Base-by-base conservation (phyloP, 2,888 invertebrate species). In the Amiota mariae region DNA sequence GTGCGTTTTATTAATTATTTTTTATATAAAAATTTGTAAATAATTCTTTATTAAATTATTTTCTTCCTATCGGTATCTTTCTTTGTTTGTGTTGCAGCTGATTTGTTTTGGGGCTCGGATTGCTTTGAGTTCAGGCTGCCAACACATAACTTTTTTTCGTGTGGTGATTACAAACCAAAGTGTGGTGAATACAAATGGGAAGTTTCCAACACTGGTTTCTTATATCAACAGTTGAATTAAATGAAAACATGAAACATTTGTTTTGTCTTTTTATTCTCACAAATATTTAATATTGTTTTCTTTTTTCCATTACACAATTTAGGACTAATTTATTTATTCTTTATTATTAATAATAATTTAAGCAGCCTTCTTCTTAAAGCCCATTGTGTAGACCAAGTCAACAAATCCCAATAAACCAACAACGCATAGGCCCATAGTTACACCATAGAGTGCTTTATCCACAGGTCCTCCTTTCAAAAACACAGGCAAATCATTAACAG, bases 381-480 rank as follows among this genome's bases (percentile, higher is more conserved):
- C 89, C 87, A 90, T 76, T 51, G 79, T 77, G 75, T 90, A 90
- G 15, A 85, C 72, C 85, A 90, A 75, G 10, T 89, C 80, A 0
- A 81, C 75, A 59, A 89, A 79, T 72, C 87, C 79, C 1, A 89
- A 0, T 6, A 90, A 10, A 1, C 90, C 90, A 12, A 90, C 10
- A 1, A 89, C 90, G 70, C 90, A 90, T 0, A 90, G 78, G 8
- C 81, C 90, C 1, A 85, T 77, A 15, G 90, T 90, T 47, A 88
- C 46, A 36, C 90, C 90, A 77, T 89, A 90, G 4, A 90, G 79
- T 1, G 72, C 81, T 75, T 85, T 89, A 70, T 90, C 90, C 11
- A 76, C 78, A 67, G 90, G 89, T 8, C 90, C 90, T 59, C 90
- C 90, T 76, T 90, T 90, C 24, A 90, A 79, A 36, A 88, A 89